Percentiles rank a stretch among this genome's conserved stretches.
phyloP scores from a whole-genome alignment of 2,888 invertebrate genomes.

The Tiliacea aurago region DNA sequence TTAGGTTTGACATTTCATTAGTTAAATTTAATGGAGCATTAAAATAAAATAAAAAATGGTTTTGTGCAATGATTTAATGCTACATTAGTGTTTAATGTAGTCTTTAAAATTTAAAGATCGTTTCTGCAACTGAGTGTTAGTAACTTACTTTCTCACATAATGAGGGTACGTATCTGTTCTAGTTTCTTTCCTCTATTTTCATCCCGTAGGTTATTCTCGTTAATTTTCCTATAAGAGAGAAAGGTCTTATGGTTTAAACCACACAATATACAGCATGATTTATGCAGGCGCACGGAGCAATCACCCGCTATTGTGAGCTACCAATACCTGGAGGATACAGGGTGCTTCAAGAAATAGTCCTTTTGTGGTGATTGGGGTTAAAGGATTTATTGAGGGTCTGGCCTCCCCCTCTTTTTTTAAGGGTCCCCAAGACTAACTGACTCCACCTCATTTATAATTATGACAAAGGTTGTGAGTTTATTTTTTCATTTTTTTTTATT shows the following conservation, averaged over 20 bases:
- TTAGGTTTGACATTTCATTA: no score
- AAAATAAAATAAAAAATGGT: no score
- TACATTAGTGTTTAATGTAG: no score
- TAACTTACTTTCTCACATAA: constrained; percentile 33
- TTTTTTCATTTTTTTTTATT: no score
- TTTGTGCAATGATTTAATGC: no score
- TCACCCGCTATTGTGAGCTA: constrained; percentile 83
- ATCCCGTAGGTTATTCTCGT: background rate
- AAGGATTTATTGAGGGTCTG: constrained; percentile 10
- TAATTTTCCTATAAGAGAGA: constrained; percentile 14
- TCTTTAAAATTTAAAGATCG: no score
- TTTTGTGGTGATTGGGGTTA: constrained; percentile 33
- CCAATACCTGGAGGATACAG: constrained; percentile 63
- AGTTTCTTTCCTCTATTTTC: background rate
- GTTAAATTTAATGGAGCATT: no score
- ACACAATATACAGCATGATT: constrained; percentile 73
- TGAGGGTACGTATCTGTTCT: background rate
- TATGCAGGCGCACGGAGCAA: constrained; percentile 86
- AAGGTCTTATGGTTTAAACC: constrained; percentile 54
- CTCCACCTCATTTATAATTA: no score
- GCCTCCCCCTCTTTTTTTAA: background rate
- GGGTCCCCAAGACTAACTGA: no score
- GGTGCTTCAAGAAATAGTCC: constrained; percentile 35
- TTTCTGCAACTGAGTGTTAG: no score
- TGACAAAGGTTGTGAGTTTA: no score